phyloP scores from a whole-genome alignment of 2,888 invertebrate species.

The Nezara viridula region DNA sequence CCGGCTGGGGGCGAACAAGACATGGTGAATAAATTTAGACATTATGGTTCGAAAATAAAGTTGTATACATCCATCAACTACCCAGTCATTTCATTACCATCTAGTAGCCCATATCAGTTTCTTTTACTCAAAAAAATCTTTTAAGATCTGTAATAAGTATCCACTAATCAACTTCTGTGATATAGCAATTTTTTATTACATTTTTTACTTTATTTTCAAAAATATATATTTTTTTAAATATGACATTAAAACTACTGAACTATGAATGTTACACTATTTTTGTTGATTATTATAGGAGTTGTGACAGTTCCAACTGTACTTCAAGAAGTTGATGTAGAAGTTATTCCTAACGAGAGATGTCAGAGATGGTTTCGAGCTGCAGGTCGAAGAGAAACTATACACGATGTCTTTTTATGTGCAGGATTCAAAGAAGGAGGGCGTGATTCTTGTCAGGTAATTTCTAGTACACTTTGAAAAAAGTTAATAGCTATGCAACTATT shows the following conservation, averaged over 20 bases:
- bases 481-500: neutral
- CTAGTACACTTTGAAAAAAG: neutral
- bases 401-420: conserved; percentile 92
- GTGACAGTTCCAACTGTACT: conserved; percentile 86
- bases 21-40: conserved; percentile 76
- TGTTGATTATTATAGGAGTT: conserved; percentile 67
- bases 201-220: neutral
- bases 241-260: too few relatives aligned
- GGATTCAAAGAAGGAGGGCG: conserved; percentile 89
- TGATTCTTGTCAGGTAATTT: conserved; percentile 74
- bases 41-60: neutral
- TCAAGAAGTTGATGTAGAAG: conserved; percentile 73
- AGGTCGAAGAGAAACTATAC: conserved; percentile 90
- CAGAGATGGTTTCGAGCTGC: conserved; percentile 94
- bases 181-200: neutral
- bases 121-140: too few relatives aligned
- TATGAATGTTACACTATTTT: neutral
- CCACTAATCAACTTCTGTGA: neutral
- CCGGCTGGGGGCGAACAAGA: conserved; percentile 92
- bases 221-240: too few relatives aligned
- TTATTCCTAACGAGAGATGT: conserved; percentile 90
- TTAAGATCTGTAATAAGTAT: neutral
- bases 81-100: too few relatives aligned
- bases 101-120: too few relatives aligned
- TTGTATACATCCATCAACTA: neutral